A percentile compares a stretch with the other conserved stretches of the same genome.
phyloP scores from a whole-genome alignment of 2,113 vertebrate genomes.

The Myanophis thanlyinensis region DNA sequence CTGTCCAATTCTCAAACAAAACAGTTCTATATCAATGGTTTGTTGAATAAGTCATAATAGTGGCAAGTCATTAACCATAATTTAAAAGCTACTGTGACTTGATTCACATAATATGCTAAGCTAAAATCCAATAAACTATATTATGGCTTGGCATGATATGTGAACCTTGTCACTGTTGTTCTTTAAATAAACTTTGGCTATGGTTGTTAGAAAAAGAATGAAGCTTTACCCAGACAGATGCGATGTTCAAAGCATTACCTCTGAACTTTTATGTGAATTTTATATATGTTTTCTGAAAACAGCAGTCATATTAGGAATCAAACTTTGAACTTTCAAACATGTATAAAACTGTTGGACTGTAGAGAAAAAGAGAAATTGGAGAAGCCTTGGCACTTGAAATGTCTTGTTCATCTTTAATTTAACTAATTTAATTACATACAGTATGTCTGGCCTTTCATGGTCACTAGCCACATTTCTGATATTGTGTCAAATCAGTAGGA shows the following conservation, averaged over 20 bases:
- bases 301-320: neutral
- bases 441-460: constrained; percentile 3
- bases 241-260: neutral
- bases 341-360: neutral
- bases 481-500: constrained; percentile 1
- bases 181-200: neutral
- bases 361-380: neutral
- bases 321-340: neutral
- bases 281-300: neutral
- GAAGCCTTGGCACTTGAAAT: neutral
- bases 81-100: neutral
- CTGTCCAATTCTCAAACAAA: neutral
- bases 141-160: neutral
- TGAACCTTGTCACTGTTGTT: neutral
- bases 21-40: neutral
- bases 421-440: constrained; percentile 6
- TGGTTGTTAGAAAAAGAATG: neutral
- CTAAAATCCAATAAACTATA: neutral
- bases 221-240: neutral
- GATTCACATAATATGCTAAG: neutral
- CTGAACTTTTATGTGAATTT: neutral
- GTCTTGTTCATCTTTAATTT: neutral
- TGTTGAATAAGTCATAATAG: neutral
- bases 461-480: neutral
- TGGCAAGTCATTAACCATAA: neutral